These are phyloP conservation scores for Natrix natrix DNA, from an alignment of 2,797 vertebrate genomes.

Conservation along the genomic window DNA sequence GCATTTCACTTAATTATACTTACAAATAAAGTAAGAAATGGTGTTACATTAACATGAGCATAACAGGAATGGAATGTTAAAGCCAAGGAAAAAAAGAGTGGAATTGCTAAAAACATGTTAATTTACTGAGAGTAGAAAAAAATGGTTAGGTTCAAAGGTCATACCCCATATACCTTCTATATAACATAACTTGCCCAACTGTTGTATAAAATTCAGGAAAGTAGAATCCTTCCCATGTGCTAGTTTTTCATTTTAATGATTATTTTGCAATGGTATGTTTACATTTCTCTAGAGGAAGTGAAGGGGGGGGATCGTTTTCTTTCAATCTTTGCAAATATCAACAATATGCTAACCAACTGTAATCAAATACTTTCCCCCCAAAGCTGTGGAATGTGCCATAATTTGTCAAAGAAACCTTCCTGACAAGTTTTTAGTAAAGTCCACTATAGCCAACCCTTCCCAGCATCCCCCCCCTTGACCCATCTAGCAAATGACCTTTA, in stretches of 20 bases:
- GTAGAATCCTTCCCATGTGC: neutral
- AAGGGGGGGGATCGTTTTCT: neutral
- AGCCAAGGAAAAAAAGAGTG: constrained; percentile 26
- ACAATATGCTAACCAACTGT: constrained; percentile 81
- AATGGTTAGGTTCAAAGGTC: constrained; percentile 70
- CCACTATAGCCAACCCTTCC: constrained; percentile 85
- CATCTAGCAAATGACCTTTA: constrained; percentile 88
- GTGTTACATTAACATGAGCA: neutral
- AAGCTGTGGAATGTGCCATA: constrained; percentile 87
- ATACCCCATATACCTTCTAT: constrained; percentile 63
- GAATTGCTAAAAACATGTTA: constrained; percentile 59
- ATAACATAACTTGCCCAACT: constrained; percentile 44
- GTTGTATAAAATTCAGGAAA: neutral
- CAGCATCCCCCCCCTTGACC: constrained; percentile 87
- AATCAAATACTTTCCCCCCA: constrained; percentile 83
- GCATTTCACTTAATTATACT: constrained; percentile 51
- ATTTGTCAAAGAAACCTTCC: constrained; percentile 90
- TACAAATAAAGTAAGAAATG: constrained; percentile 50
- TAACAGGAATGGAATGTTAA: constrained; percentile 2
- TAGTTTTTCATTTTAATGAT: neutral
- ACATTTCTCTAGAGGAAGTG: constrained; percentile 21
- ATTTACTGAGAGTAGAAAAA: constrained; percentile 67
- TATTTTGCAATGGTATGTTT: neutral
- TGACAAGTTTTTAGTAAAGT: constrained; percentile 92
- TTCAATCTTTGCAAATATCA: constrained; percentile 68